These are phyloP conservation scores for Stratiomys singularior DNA, from an alignment of 2,888 invertebrate genomes.

Conservation along the genomic window DNA sequence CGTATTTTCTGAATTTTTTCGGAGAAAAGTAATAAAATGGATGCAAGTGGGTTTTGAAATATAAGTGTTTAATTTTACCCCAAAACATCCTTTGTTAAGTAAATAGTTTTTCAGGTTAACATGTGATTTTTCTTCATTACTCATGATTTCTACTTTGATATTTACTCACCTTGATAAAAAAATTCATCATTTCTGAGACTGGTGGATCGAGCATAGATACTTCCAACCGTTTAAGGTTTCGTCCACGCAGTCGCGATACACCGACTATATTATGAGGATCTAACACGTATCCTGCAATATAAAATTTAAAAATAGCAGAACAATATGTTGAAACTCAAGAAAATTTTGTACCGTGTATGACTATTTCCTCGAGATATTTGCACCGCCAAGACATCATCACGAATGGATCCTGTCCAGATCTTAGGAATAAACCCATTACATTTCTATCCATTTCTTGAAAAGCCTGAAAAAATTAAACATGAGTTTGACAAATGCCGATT, in stretches of 20 bases:
- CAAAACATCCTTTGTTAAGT: no score
- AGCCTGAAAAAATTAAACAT: no score
- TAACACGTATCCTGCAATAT: conserved; percentile 58
- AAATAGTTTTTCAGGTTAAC: no score
- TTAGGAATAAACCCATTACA: conserved; percentile 59
- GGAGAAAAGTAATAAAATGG: no score
- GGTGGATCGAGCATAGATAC: conserved; percentile 63
- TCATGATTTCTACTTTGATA: background rate
- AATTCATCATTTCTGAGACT: conserved; percentile 57
- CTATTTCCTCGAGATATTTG: conserved; percentile 67
- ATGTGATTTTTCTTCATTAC: no score
- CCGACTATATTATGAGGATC: conserved; percentile 65
- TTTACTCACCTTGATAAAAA: conserved; percentile 58
- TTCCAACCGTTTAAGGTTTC: conserved; percentile 61
- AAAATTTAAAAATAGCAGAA: no score
- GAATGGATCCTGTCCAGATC: conserved; percentile 67
- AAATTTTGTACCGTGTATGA: conserved; percentile 65
- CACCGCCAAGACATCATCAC: conserved; percentile 73
- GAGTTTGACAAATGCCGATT: no score
- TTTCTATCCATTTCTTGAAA: conserved; percentile 61
- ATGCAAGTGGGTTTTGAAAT: no score
- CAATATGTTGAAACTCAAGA: background rate
- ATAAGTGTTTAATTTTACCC: no score
- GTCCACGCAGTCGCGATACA: conserved; percentile 62
- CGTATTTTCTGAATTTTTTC: no score